Conservation (phyloP, 2,888 invertebrate genomes). For the Merodon equestris region DNA sequence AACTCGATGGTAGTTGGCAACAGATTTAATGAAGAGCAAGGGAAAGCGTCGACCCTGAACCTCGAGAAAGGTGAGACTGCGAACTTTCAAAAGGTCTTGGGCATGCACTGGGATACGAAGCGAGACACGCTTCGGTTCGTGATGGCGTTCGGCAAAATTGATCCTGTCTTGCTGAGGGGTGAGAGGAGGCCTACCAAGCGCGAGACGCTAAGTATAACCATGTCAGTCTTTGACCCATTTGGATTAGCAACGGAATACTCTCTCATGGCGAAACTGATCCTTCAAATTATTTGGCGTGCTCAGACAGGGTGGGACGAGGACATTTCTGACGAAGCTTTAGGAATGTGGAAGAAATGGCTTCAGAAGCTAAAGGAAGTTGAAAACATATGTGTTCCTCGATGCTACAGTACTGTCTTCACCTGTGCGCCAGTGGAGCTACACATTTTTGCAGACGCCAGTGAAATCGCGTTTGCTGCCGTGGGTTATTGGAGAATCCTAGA, state of each 20-base stretch:
- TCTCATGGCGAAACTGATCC: too few species aligned
- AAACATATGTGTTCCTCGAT: too few species aligned
- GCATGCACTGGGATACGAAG: conserved; percentile 5
- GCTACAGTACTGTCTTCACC: neutral
- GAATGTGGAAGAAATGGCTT: neutral
- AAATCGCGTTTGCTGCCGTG: conserved; percentile 8
- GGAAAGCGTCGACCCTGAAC: neutral
- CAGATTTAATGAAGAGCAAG: neutral
- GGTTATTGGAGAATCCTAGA: conserved; percentile 18
- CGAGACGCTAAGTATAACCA: too few species aligned
- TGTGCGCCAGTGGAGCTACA: neutral
- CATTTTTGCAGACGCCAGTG: conserved; percentile 9
- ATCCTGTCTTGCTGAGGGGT: neutral
- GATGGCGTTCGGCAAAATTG: neutral
- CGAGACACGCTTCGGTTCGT: neutral
- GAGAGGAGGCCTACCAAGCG: too few species aligned
- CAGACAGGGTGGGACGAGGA: conserved; percentile 3
- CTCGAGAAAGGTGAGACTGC: conserved; percentile 5
- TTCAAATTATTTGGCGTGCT: neutral
- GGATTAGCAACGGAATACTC: too few species aligned
- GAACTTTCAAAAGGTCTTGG: conserved; percentile 13
- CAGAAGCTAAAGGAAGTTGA: neutral
- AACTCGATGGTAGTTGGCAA: conserved; percentile 17
- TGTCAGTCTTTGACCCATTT: too few species aligned
- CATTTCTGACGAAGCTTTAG: conserved; percentile 1